Percentiles rank a stretch among this genome's conserved stretches.
These are phyloP conservation scores for Stichopus horrens DNA, from an alignment of 53 echinoderm and acorn worm species.

Conservation along the genomic window DNA sequence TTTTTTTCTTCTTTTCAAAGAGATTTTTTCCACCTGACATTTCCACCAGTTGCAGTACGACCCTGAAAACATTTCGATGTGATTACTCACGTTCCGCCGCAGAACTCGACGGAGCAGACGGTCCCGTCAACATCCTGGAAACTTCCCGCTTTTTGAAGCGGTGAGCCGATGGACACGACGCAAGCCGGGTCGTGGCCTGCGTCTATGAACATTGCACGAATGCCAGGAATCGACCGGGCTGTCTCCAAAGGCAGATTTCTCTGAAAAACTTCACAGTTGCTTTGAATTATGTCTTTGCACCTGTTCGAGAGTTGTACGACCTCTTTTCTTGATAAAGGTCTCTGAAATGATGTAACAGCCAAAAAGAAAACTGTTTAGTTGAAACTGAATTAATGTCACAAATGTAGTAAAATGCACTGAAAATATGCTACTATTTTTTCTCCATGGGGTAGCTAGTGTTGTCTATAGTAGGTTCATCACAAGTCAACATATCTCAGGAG, in stretches of 20 bases:
- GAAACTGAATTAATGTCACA: no score
- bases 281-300: conserved; percentile 11
- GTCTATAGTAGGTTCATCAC: no score
- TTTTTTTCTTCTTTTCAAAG: no score
- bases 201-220: conserved; percentile 29
- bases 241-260: background rate
- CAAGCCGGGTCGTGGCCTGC: conserved; percentile 4
- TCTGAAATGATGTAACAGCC: background rate
- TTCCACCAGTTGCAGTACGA: no score
- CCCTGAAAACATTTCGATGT: no score
- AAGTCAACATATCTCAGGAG: no score
- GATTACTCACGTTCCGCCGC: conserved; percentile 28
- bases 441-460: no score
- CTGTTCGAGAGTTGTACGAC: background rate
- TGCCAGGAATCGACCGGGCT: background rate
- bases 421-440: no score
- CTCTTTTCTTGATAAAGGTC: conserved; percentile 13
- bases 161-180: conserved; percentile 10
- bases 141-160: no score
- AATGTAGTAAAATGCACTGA: no score
- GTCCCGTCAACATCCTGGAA: background rate
- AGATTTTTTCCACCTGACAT: no score
- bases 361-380: no score
- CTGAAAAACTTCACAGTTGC: background rate
- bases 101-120: conserved; percentile 5